Base-by-base conservation (phyloP, 1,140 invertebrate species). In the Cyrtorhinus lividipennis region DNA sequence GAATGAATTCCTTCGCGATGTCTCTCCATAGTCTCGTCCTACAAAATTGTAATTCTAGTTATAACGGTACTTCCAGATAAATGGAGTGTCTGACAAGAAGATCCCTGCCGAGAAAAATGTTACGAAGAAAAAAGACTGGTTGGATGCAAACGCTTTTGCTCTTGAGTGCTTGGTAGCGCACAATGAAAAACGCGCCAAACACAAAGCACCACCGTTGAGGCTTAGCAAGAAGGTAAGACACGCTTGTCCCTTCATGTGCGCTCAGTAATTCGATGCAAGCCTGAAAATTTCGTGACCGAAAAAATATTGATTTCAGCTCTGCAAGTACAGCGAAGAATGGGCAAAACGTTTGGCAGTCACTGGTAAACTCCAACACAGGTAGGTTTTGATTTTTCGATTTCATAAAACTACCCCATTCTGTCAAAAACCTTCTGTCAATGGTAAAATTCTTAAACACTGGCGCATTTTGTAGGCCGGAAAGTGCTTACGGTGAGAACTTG, bases 401-500 rank as follows among this genome's bases (percentile, higher is more conserved):
- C n/a, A n/a, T n/a, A n/a, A n/a, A n/a, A n/a, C n/a, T n/a, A n/a
- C n/a, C n/a, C n/a, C n/a, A n/a, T n/a, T n/a, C n/a, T n/a, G n/a
- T n/a, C n/a, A n/a, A n/a, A n/a, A n/a, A n/a, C n/a, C n/a, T n/a
- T n/a, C n/a, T n/a, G n/a, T n/a, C n/a, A n/a, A n/a, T n/a, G n/a
- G n/a, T n/a, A n/a, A n/a, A n/a, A n/a, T n/a, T n/a, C n/a, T n/a
- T n/a, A n/a, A n/a, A n/a, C n/a, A n/a, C n/a, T n/a, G n/a, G n/a
- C n/a, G n/a, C n/a, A n/a, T n/a, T n/a, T n/a, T n/a, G n/a, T 20
- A 83, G 88, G 26, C 78, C 81, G 23, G 81, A 86, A 66, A 80
- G 78, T 64, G 80, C 83, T 23, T 90, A 90, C 71, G 88, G 89
- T 0, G 89, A 91, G 71, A 92, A 91, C 71, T 81, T 91, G 62